These are phyloP conservation scores for Anas platyrhynchos DNA, from an alignment of 2,113 vertebrate species.

Conservation along the genomic window DNA sequence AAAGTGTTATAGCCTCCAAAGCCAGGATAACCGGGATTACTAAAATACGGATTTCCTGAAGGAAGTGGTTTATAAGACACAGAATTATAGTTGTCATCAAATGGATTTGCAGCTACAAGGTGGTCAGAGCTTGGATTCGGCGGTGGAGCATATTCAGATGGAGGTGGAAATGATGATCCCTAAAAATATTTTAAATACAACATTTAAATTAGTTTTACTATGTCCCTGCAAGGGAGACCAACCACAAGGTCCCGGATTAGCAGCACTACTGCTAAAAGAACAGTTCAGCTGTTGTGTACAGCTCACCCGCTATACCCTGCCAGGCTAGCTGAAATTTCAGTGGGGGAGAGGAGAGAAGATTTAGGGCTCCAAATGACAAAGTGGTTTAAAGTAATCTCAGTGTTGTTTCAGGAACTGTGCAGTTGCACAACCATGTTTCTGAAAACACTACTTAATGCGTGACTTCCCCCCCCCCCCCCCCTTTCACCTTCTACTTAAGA, in stretches of 20 bases:
- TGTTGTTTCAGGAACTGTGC: neutral
- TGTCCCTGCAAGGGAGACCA: neutral
- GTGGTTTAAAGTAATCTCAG: neutral
- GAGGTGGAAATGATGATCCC: constrained; percentile 77
- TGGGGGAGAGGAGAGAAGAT: neutral
- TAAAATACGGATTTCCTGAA: constrained; percentile 76
- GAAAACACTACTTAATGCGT: neutral
- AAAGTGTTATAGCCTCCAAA: constrained; percentile 80
- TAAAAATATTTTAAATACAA: constrained; percentile 75
- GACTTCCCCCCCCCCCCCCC: neutral
- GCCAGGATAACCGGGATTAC: constrained; percentile 76
- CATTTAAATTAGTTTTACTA: constrained; percentile 45
- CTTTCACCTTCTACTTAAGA: neutral
- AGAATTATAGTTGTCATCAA: constrained; percentile 85
- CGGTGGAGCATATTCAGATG: constrained; percentile 89
- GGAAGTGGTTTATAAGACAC: constrained; percentile 80
- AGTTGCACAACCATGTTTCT: neutral
- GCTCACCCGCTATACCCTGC: neutral
- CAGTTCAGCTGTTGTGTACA: constrained; percentile 18
- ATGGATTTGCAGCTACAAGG: constrained; percentile 88
- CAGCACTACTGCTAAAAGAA: neutral
- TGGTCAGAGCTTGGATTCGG: constrained; percentile 86
- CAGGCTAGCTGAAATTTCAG: constrained; percentile 47
- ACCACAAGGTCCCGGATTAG: neutral
- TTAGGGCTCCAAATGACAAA: neutral